phyloP scores from a whole-genome alignment of 2,888 invertebrate genomes.

The Meandrusa payeni region DNA sequence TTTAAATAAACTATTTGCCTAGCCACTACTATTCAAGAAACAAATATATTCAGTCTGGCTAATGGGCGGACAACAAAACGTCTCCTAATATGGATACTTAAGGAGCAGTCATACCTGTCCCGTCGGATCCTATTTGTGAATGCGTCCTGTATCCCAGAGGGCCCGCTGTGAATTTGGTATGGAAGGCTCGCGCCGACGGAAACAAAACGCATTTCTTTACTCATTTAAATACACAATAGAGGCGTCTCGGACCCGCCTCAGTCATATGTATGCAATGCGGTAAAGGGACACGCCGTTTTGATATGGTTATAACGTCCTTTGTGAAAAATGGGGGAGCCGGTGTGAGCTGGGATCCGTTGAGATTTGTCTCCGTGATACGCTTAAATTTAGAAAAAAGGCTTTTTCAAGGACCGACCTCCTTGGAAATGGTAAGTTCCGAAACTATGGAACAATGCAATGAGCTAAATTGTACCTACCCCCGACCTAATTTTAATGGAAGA shows the following conservation, averaged over 20 bases:
- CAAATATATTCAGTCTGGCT: constrained; percentile 17
- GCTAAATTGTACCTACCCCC: background rate
- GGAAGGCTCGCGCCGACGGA: constrained; percentile 58
- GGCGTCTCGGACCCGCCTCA: constrained; percentile 46
- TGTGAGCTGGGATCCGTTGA: constrained; percentile 48
- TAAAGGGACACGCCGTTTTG: constrained; percentile 75
- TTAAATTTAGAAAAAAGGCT: constrained; percentile 61
- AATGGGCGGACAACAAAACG: constrained; percentile 25
- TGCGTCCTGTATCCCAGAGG: constrained; percentile 51
- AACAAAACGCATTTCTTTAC: constrained; percentile 74
- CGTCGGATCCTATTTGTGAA: constrained; percentile 33
- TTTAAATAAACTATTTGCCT: too few species aligned
- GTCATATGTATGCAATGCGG: constrained; percentile 75
- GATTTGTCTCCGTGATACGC: constrained; percentile 77
- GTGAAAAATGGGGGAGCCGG: constrained; percentile 67
- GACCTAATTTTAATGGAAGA: too few species aligned
- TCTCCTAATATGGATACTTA: constrained; percentile 24
- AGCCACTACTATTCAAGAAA: too few species aligned
- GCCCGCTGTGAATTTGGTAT: constrained; percentile 57
- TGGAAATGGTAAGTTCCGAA: constrained; percentile 64
- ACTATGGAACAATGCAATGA: constrained; percentile 9
- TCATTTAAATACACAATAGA: constrained; percentile 68
- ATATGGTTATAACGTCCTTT: constrained; percentile 80
- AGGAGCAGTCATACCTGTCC: constrained; percentile 16
- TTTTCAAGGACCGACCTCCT: constrained; percentile 54